These are phyloP conservation scores for Antheraea assamensis DNA, from an alignment of 2,888 invertebrate species.

Conservation along the genomic window DNA sequence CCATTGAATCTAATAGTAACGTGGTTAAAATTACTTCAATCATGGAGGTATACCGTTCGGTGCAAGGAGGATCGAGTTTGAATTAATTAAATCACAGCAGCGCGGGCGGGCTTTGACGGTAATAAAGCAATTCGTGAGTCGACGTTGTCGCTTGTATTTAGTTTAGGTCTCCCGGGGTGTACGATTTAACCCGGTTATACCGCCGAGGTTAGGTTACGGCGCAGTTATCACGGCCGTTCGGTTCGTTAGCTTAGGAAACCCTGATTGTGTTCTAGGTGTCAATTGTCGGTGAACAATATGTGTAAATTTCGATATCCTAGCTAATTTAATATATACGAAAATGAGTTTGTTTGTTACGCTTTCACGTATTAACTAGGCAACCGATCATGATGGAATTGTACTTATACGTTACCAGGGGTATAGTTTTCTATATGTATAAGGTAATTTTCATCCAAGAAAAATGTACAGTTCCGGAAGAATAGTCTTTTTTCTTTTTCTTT, in stretches of 20 bases:
- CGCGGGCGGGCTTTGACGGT: constrained; percentile 43
- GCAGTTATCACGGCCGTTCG: constrained; percentile 19
- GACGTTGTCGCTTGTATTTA: constrained; percentile 38
- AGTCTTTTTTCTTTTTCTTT: too few species aligned
- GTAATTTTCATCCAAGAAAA: too few species aligned
- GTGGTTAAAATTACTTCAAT: constrained; percentile 1
- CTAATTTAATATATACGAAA: too few species aligned
- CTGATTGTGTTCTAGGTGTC: neutral
- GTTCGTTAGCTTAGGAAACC: neutral
- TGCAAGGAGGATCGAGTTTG: constrained; percentile 38
- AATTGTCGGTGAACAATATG: neutral
- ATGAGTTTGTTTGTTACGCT: too few species aligned
- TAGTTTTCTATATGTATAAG: too few species aligned
- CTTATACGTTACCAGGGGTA: too few species aligned
- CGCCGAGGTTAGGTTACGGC: constrained; percentile 29
- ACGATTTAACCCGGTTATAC: constrained; percentile 33
- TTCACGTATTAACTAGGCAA: too few species aligned
- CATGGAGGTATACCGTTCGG: constrained; percentile 44
- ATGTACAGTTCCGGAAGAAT: too few species aligned
- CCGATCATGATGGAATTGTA: too few species aligned
- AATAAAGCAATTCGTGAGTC: constrained; percentile 51
- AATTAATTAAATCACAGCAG: constrained; percentile 58
- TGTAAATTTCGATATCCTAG: too few species aligned
- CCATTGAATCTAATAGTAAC: constrained; percentile 1
- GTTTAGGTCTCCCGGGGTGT: constrained; percentile 39